Percentiles rank a stretch among this genome's conserved stretches.
Evolutionary conservation across 2,113 vertebrate genomes (phyloP).

Genomic region (Plestiodon gilberti): DNA sequence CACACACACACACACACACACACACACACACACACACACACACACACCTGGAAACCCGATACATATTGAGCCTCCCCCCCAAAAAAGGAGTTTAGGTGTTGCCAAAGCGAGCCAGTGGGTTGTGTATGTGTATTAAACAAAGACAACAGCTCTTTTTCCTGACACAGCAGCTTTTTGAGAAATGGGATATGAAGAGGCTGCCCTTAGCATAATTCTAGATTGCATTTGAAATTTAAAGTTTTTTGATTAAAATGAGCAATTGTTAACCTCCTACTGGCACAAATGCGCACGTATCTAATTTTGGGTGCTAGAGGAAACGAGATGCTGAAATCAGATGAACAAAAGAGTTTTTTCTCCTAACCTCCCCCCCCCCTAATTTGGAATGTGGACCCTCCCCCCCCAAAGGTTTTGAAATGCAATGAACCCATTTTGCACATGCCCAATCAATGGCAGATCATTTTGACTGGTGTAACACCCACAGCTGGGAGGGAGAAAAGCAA

Average conservation of each 20-base stretch:
- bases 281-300: constrained; percentile 22
- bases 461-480: not conserved
- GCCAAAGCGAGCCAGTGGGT: constrained; percentile 17
- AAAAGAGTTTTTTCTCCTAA: too few species aligned
- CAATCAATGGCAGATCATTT: not conserved
- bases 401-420: not conserved
- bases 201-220: constrained; percentile 44
- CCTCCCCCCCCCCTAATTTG: too few species aligned
- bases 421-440: not conserved
- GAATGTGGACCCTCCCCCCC: too few species aligned
- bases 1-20: too few species aligned
- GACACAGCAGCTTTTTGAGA: constrained; percentile 22
- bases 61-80: not conserved
- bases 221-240: constrained; percentile 69
- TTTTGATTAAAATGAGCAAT: constrained; percentile 51
- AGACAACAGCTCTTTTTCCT: constrained; percentile 20
- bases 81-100: not conserved
- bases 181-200: not conserved
- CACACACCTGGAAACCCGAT: not conserved
- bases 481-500: not conserved
- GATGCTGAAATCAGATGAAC: constrained; percentile 6
- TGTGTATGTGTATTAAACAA: not conserved
- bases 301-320: constrained; percentile 33
- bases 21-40: too few species aligned
- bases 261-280: constrained; percentile 61